phyloP scores from a whole-genome alignment of 2,113 vertebrate species.

The Caranx melampygus region DNA sequence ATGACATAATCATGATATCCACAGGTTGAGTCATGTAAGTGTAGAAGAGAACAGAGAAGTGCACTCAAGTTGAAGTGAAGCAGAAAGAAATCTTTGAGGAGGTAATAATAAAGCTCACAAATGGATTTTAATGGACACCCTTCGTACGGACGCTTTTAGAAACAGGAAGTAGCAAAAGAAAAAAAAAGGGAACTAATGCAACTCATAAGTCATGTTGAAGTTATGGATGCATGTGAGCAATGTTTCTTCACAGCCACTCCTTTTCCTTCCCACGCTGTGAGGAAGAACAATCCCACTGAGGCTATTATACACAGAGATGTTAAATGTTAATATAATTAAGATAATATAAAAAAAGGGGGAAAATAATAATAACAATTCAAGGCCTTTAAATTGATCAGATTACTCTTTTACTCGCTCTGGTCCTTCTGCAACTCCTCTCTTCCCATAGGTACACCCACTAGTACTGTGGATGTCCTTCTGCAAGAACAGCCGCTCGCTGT shows the following conservation, averaged over 20 bases:
- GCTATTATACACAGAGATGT: neutral
- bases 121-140: constrained; percentile 30
- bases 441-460: neutral
- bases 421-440: neutral
- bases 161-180: constrained; percentile 48
- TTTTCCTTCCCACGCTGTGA: neutral
- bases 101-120: neutral
- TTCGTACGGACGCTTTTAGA: constrained; percentile 30
- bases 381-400: neutral
- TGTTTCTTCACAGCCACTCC: constrained; percentile 2
- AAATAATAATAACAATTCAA: no score
- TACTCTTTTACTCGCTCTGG: neutral
- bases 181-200: constrained; percentile 40
- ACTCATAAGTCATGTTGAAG: constrained; percentile 31
- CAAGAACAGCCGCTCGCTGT: constrained; percentile 2
- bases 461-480: neutral
- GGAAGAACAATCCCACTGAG: neutral
- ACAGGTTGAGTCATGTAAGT: constrained; percentile 19
- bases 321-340: neutral
- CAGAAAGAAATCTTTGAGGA: constrained; percentile 19
- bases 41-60: constrained; percentile 14
- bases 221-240: neutral
- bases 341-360: no score
- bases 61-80: constrained; percentile 23
- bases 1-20: constrained; percentile 7